phyloP scores from a whole-genome alignment of 2,888 invertebrate genomes.

The Ceraclea dissimilis region DNA sequence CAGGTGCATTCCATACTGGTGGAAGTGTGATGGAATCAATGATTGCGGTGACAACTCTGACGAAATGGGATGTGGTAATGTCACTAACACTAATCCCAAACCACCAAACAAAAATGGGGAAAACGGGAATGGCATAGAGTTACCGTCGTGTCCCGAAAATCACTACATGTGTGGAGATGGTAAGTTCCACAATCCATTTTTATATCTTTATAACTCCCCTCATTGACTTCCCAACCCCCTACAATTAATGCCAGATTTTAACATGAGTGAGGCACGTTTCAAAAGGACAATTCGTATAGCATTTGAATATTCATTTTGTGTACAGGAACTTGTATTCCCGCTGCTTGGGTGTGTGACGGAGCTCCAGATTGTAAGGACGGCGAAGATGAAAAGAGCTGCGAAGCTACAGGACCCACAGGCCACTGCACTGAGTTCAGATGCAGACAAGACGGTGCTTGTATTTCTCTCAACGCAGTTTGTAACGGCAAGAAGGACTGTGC shows the following conservation, averaged over 20 bases:
- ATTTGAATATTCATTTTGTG: too few species aligned
- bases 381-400: conserved; percentile 61
- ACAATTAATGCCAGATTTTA: too few species aligned
- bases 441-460: conserved; percentile 43
- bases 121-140: conserved; percentile 32
- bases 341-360: conserved; percentile 73
- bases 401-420: conserved; percentile 49
- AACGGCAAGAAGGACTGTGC: conserved; percentile 48
- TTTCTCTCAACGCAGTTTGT: conserved; percentile 47
- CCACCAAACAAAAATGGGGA: conserved; percentile 25
- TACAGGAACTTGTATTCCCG: conserved; percentile 66
- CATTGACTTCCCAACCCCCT: too few species aligned
- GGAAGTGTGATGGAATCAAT: conserved; percentile 71
- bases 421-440: conserved; percentile 30
- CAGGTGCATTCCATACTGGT: conserved; percentile 69
- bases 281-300: too few species aligned
- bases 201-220: too few species aligned
- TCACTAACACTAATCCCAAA: conserved; percentile 31
- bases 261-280: too few species aligned
- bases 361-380: conserved; percentile 74
- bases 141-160: conserved; percentile 30
- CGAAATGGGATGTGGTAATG: conserved; percentile 54
- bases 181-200: conserved; percentile 27
- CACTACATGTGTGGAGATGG: conserved; percentile 44
- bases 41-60: conserved; percentile 73